A percentile compares a stretch with the other conserved stretches of the same genome.
phyloP scores from a whole-genome alignment of 2,888 invertebrate genomes.

The Rutpela maculata region DNA sequence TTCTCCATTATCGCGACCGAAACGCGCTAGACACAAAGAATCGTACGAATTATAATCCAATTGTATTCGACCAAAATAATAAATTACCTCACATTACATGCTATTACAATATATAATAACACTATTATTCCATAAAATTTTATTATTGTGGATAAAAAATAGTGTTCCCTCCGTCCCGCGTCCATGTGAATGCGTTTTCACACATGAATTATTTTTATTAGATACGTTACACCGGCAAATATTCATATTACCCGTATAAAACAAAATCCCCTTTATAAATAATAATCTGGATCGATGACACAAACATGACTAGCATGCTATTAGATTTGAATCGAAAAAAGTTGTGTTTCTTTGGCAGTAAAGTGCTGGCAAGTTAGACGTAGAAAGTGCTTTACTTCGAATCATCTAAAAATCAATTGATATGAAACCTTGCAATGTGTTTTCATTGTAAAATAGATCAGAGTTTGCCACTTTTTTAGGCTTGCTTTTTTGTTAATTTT shows the following conservation, averaged over 20 bases:
- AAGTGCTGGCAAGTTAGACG: too few relatives aligned
- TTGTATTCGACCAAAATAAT: constrained; percentile 64
- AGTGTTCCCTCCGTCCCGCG: not conserved
- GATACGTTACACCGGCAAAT: not conserved
- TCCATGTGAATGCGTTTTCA: constrained; percentile 19
- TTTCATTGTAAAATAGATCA: too few relatives aligned
- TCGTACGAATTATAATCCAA: constrained; percentile 66
- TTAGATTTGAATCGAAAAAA: too few relatives aligned
- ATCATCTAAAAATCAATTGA: too few relatives aligned
- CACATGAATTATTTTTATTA: constrained; percentile 27
- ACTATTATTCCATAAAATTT: constrained; percentile 65
- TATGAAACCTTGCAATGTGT: too few relatives aligned
- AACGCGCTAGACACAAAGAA: constrained; percentile 62
- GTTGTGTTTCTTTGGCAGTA: too few relatives aligned
- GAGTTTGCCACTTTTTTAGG: too few relatives aligned
- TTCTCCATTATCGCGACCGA: constrained; percentile 64
- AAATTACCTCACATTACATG: constrained; percentile 65
- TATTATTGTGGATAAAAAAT: constrained; percentile 50
- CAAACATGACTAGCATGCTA: not conserved
- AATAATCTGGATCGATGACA: not conserved
- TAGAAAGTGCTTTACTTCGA: too few relatives aligned
- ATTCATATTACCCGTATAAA: constrained; percentile 17
- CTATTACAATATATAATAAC: constrained; percentile 66
- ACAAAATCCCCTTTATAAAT: not conserved
- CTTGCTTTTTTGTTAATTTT: too few relatives aligned